Base-by-base conservation (phyloP, 1,140 invertebrate genomes). In the Centruroides sculpturatus region DNA sequence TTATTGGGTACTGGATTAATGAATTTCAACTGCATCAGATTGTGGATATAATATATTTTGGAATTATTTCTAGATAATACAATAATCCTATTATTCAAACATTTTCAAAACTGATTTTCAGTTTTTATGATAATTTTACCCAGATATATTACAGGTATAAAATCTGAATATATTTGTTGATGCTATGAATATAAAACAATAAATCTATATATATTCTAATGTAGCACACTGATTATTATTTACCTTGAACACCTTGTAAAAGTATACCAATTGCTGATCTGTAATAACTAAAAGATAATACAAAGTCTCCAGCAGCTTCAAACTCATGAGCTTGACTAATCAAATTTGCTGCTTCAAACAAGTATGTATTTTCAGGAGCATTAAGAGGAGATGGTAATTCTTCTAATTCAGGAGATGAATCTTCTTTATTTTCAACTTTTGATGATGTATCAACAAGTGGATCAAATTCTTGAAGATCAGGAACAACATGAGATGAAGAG, bases 191-290 rank as follows among this genome's bases (percentile, higher is more conserved):
- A 23, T 23, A 23, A 23, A 23, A 23, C 23, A 23, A 23, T 23
- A 49, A 10, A 3, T 11, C n/a, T 49, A 11, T 49, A 49, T 49
- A 11, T 49, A 36, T 41, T 56, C 46, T 11, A 12, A 56, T 12
- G 34, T 8, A 57, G 47, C 3, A 57, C 7, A 57, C 49, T 51
- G 48, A 59, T 11, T 11, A 35, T 41, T 47, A 50, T 50, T 65
- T 71, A 79, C 78, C 71, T 72, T 80, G 75, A 59, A 83, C 78
- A 7, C 81, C 80, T 65, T 75, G 75, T 12, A 81, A 70, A 9
- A 85, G 72, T 64, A 79, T 77, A 12, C 77, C 78, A 58, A 84
- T 82, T 41, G 81, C 83, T 68, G 77, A 73, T 72, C 83, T 82
- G 64, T 83, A 84, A 55, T 78, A 77, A 35, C 74, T 76, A 70